Evolutionary conservation across 2,888 invertebrate genomes (phyloP), one percentile per base, ranked within the genome.

Genomic region (Clostera curtula): DNA sequence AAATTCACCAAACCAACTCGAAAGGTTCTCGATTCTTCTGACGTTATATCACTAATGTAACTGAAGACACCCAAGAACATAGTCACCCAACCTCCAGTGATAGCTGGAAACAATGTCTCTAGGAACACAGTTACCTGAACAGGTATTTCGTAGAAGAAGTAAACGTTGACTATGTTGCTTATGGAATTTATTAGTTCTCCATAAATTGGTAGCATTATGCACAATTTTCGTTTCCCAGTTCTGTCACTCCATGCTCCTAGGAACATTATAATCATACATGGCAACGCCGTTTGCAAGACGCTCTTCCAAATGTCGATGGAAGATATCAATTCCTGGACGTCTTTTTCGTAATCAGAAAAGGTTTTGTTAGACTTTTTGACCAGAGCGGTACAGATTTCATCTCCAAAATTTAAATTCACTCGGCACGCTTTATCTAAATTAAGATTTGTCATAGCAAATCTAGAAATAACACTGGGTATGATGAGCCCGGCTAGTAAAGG

Each of bases 401-500:
- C 72, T 1, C 61, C 59, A 17, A 67, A 75, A 10, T 52, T 49
- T 4, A 76, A 52, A 37, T 76, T 76, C 0, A 80, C 80, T 41
- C 77, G 56, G 41, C 82, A 82, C 0, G 82, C 82, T 49, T 82
- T 82, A 29, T 82, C 82, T 37, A 82, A 52, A 52, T 82, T 82
- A 3, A 82, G 62, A 55, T 82, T 82, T 8, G 56, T 49, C 82
- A 82, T 92, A 8, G 93, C 92, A 46, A 93, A 76, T 30, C 89
- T 88, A 2, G 93, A 91, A 30, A 88, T 72, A 1, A 88, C 82
- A 59, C 88, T 87, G 9, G 89, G 89, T 63, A 89, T 86, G 7
- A 91, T 90, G 52, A 90, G 88, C 22, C 89, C 89, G 0, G 90
- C 90, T 12, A 91, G 61, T 74, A 91, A 83, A 0, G 91, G 91